These are phyloP conservation scores for Spea bombifrons DNA, from an alignment of 2,113 vertebrate species.

Conservation along the genomic window DNA sequence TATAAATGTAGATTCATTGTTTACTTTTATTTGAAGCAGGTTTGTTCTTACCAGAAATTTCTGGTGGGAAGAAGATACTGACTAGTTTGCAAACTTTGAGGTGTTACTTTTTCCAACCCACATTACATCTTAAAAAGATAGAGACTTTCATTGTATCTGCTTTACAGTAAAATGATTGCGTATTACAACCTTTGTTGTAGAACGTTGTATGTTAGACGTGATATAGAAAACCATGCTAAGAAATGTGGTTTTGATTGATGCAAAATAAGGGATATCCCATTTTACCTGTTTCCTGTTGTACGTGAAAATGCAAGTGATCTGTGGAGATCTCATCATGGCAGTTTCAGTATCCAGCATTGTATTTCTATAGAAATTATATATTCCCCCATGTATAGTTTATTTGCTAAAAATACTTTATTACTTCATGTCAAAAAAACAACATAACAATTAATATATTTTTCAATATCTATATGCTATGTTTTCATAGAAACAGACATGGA, in stretches of 20 bases:
- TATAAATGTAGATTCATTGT: slow-evolving; percentile 26
- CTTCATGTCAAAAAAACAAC: too few relatives aligned
- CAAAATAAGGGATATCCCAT: slow-evolving; percentile 5
- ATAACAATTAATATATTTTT: too few relatives aligned
- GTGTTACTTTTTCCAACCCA: slow-evolving; percentile 40
- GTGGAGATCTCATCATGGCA: too few relatives aligned
- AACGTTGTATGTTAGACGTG: neutral
- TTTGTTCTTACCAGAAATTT: slow-evolving; percentile 45
- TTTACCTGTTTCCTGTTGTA: neutral
- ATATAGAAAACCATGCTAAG: neutral
- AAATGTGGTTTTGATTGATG: neutral
- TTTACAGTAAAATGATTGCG: slow-evolving; percentile 32
- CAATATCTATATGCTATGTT: too few relatives aligned
- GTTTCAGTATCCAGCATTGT: too few relatives aligned
- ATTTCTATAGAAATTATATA: too few relatives aligned
- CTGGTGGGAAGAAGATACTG: slow-evolving; percentile 27
- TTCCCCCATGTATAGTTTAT: too few relatives aligned
- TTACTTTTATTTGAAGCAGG: slow-evolving; percentile 42
- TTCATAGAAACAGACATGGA: too few relatives aligned
- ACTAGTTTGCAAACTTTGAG: slow-evolving; percentile 37
- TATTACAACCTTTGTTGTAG: slow-evolving; percentile 3
- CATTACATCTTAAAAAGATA: slow-evolving; percentile 9
- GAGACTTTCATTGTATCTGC: slow-evolving; percentile 3
- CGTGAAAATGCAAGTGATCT: too few relatives aligned
- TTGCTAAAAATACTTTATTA: too few relatives aligned